Conservation (phyloP, 1,140 invertebrate species). For the Melipona quadrifasciata region DNA sequence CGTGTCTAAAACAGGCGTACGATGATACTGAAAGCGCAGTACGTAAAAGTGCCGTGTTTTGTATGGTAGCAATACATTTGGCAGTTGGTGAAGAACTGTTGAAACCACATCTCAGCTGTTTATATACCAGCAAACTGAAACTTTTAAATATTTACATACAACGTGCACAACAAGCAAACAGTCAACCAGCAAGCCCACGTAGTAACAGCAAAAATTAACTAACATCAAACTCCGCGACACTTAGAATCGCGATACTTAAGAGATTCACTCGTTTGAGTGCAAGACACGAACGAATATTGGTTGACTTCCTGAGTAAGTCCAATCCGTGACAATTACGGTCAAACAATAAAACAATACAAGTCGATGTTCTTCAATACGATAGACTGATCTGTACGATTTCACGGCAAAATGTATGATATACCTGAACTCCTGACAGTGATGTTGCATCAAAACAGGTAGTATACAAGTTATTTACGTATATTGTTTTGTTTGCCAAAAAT, state of each 20-base stretch:
- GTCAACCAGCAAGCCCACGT: constrained; percentile 78
- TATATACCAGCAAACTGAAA: constrained; percentile 93
- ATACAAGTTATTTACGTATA: constrained; percentile 6
- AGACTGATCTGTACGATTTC: constrained; percentile 49
- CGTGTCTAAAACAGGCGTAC: constrained; percentile 86
- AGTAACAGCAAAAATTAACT: constrained; percentile 78
- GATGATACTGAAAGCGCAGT: constrained; percentile 94
- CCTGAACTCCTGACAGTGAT: constrained; percentile 44
- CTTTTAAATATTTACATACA: constrained; percentile 89
- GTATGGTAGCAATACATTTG: constrained; percentile 95
- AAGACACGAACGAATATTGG: constrained; percentile 73
- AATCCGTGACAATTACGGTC: constrained; percentile 57
- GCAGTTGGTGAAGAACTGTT: constrained; percentile 92
- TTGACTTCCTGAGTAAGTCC: constrained; percentile 76
- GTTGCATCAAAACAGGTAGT: constrained; percentile 30
- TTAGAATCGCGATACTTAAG: constrained; percentile 77
- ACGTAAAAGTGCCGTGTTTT: constrained; percentile 96
- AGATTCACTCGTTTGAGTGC: constrained; percentile 74
- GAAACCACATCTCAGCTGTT: constrained; percentile 88
- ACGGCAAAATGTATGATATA: constrained; percentile 17
- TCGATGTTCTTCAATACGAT: constrained; percentile 47
- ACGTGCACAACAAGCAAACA: constrained; percentile 82
- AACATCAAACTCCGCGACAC: constrained; percentile 69
- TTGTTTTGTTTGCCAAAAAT: constrained; percentile 45
- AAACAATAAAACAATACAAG: neutral